Evolutionary conservation across 2,888 invertebrate genomes (phyloP).

Genomic region (Synergus umbraculus): DNA sequence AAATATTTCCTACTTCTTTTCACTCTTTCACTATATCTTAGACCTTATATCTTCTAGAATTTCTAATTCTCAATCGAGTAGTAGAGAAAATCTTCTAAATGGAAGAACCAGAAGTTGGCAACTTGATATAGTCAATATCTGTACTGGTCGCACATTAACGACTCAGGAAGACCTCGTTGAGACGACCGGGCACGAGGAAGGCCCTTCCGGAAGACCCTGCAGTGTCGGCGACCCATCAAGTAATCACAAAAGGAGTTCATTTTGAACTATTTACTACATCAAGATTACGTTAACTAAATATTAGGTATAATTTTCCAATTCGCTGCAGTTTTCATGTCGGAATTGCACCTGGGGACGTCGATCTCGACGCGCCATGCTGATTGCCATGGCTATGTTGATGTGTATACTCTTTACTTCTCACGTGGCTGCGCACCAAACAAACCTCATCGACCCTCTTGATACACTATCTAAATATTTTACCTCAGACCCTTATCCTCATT

Average conservation of each 20-base stretch:
- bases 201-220: conserved; percentile 42
- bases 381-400: conserved; percentile 36
- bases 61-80: not conserved
- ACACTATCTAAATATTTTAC: not conserved
- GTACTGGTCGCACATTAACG: not conserved
- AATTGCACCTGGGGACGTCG: conserved; percentile 11
- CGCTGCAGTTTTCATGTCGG: conserved; percentile 6
- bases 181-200: conserved; percentile 41
- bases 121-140: conserved; percentile 42
- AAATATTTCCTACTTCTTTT: not conserved
- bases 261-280: not conserved
- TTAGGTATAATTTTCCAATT: conserved; percentile 20
- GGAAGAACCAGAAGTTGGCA: conserved; percentile 51
- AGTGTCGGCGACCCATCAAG: conserved; percentile 39
- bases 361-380: conserved; percentile 8
- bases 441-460: conserved; percentile 7
- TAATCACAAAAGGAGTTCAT: conserved; percentile 27
- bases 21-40: not conserved
- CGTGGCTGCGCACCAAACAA: conserved; percentile 37
- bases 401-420: conserved; percentile 28
- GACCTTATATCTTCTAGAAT: not conserved
- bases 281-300: not conserved
- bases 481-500: not conserved
- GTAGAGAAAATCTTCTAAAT: conserved; percentile 23
- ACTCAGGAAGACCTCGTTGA: conserved; percentile 34